A percentile compares a stretch with the other conserved stretches of the same genome.
Evolutionary conservation across 2,797 vertebrate genomes (phyloP).

Genomic region (Myiothlypis coronata): DNA sequence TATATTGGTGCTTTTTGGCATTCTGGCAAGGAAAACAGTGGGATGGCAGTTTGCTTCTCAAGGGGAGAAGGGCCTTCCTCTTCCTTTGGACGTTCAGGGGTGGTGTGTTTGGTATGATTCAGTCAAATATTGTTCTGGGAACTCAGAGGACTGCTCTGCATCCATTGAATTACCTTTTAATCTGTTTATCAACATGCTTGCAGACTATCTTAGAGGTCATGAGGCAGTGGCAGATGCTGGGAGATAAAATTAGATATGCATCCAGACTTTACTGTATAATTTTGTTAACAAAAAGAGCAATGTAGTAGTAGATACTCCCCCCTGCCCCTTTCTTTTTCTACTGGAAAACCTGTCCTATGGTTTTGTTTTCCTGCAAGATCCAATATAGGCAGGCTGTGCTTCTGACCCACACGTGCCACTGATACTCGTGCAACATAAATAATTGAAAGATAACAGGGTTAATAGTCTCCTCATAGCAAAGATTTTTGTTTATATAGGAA

Average conservation of each 20-base stretch:
- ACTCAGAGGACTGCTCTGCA: neutral
- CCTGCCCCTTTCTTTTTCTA: rapidly evolving
- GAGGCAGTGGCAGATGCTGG: neutral
- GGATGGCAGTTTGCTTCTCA: rapidly evolving
- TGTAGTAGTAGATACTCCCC: neutral
- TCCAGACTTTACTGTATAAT: neutral
- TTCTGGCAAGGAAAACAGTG: neutral
- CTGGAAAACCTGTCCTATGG: neutral
- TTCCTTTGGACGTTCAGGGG: neutral
- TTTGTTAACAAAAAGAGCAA: neutral
- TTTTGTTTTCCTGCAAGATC: neutral
- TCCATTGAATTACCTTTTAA: neutral
- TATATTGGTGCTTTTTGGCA: neutral
- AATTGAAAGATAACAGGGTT: neutral
- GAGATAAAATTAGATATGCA: neutral
- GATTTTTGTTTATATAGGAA: neutral
- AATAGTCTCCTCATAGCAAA: neutral
- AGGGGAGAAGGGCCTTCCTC: neutral
- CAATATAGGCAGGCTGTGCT: neutral
- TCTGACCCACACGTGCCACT: neutral
- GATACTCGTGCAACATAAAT: neutral
- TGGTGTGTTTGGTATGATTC: neutral
- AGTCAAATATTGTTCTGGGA: neutral
- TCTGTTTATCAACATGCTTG: neutral
- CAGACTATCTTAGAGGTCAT: neutral